Conservation (phyloP, 2,113 vertebrate species). For the Zootoca vivipara region DNA sequence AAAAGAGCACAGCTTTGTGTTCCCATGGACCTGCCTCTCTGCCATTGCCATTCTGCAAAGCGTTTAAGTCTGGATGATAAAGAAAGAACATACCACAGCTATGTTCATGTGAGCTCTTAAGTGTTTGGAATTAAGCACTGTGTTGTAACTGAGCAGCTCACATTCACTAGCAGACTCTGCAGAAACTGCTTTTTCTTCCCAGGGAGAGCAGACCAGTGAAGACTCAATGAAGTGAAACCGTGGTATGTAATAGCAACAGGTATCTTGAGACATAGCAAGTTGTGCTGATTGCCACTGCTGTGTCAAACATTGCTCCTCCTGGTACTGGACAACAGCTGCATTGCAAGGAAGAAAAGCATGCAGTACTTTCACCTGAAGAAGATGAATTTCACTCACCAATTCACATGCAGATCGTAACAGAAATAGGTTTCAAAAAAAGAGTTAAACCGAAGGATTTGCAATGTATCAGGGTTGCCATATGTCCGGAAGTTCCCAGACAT, state of each 20-base stretch:
- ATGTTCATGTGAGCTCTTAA: background rate
- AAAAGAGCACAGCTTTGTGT: background rate
- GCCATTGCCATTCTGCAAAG: background rate
- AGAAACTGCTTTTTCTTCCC: background rate
- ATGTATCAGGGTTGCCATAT: too few relatives aligned
- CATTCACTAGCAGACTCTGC: background rate
- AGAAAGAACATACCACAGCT: background rate
- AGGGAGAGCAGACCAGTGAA: background rate
- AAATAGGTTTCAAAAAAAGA: too few relatives aligned
- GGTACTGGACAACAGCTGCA: background rate
- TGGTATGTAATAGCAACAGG: conserved; percentile 21
- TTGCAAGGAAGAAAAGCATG: background rate
- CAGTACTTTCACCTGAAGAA: background rate
- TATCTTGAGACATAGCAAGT: conserved; percentile 20
- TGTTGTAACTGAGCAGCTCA: background rate
- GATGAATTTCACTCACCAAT: background rate
- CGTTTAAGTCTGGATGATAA: background rate
- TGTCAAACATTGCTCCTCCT: background rate
- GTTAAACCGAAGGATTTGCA: too few relatives aligned
- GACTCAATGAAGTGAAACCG: conserved; percentile 23
- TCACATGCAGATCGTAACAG: background rate
- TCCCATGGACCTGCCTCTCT: background rate
- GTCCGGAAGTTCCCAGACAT: too few relatives aligned
- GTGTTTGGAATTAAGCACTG: background rate
- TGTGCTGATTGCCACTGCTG: background rate